A percentile compares a stretch with the other conserved stretches of the same genome.
Conservation (phyloP, 1,140 invertebrate species). For the Aethina tumida region DNA sequence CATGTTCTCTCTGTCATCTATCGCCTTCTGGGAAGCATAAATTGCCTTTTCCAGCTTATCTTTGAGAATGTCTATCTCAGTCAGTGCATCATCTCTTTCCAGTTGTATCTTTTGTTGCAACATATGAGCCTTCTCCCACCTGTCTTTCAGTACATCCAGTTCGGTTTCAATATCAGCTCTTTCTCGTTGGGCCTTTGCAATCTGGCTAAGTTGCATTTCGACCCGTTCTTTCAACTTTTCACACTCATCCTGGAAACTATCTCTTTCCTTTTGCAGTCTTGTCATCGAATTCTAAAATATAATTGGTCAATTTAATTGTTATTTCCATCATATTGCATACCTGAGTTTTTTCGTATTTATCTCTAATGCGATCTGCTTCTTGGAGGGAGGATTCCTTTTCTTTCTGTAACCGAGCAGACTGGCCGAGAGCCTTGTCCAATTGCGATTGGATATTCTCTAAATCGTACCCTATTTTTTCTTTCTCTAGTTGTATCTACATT, state of each 20-base stretch:
- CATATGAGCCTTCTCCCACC: conserved; percentile 77
- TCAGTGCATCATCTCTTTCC: conserved; percentile 73
- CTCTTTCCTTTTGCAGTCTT: conserved; percentile 79
- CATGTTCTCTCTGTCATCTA: conserved; percentile 78
- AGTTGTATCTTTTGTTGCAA: conserved; percentile 78
- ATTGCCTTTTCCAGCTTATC: conserved; percentile 83
- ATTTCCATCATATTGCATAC: conserved; percentile 38
- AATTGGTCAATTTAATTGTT: conserved; percentile 1
- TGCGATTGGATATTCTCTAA: conserved; percentile 83
- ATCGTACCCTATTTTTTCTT: conserved; percentile 80
- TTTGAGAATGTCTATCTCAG: conserved; percentile 77
- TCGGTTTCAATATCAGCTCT: conserved; percentile 74
- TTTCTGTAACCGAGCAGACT: conserved; percentile 76
- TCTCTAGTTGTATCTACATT: conserved; percentile 73
- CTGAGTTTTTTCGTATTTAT: conserved; percentile 84
- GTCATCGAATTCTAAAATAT: conserved; percentile 50
- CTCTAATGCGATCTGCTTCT: conserved; percentile 74
- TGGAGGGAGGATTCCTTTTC: conserved; percentile 76
- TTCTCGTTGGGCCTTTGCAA: conserved; percentile 74
- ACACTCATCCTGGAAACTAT: conserved; percentile 67
- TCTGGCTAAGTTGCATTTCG: conserved; percentile 67
- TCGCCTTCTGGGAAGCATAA: conserved; percentile 64
- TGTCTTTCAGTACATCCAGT: conserved; percentile 73
- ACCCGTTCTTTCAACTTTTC: conserved; percentile 70
- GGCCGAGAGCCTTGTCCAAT: conserved; percentile 78